Evolutionary conservation across 2,113 vertebrate species (phyloP), one percentile per base, ranked within the genome.

Genomic region (Puntigrus tetrazona): DNA sequence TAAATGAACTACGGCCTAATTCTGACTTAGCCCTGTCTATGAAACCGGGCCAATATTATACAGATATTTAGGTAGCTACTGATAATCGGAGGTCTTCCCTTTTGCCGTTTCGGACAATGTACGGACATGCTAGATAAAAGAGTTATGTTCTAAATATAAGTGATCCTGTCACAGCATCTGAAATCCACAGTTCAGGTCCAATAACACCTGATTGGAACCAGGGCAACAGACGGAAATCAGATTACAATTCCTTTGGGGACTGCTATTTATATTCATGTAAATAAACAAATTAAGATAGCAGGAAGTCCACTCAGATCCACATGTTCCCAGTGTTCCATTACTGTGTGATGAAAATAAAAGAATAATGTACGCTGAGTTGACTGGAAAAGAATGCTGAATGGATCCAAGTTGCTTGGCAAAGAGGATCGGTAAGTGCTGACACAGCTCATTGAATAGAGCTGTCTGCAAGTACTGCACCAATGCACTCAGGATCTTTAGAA

Each of bases 261-360:
- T 43, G 74, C 86, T 89, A 91, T 91, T 92, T 87, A 89, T 91
- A 90, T 89, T 81, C 50, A 55, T 52, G 84, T 86, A 92, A 93
- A 93, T 90, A 92, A 92, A 91, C 82, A 90, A 76, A 91, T 90
- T 88, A 88, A 83, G 90, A 91, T 84, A 91, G 73, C 72, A 91
- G 92, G 88, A 92, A 88, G 89, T 90, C 79, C 83, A 91, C 47
- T 70, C 72, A 86, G 55, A 85, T 67, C 52, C 77, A 79, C 82
- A 87, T 88, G 77, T 87, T 74, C 80, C 82, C 70, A 80, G 78
- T 76, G 74, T 52, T 69, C 82, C 89, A 77, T 67, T 18, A 82
- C 73, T 61, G 57, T 87, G 25, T 10, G 43, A 22, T 82, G 74
- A 82, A 31, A 75, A 85, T 3, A 18, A 31, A 50, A 67, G 34